Evolutionary conservation across 2,113 vertebrate species (phyloP), one percentile per base, ranked within the genome.

Genomic region (Chitala chitala): DNA sequence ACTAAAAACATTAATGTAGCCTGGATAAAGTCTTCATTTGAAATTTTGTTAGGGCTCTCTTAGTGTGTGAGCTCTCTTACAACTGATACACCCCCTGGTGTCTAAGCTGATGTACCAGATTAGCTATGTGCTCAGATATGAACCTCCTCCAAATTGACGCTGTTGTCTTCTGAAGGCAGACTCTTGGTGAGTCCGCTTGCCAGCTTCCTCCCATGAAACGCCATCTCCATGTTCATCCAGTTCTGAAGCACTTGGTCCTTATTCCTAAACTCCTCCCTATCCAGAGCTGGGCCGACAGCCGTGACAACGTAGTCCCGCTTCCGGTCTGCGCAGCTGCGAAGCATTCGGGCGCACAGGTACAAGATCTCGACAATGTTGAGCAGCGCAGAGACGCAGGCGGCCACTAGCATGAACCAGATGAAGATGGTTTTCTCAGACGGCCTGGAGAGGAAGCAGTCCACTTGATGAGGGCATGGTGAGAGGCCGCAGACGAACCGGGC

Each of bases 361-460:
- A 95, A 84, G 53, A 98, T 89, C 88, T 99, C 97, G 0, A 92
- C 82, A 78, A 98, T 54, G 76, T 94, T 94, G 79, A 98, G 90
- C n/a, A 92, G 59, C 12, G 98, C 87, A 0, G 97, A 99, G 7
- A 96, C 78, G 0, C 91, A 86, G n/a, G 96, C 95, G 50, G 96
- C 90, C 6, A 90, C 93, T 86, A 98, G 83, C 97, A 98, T 99
- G 86, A 98, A 99, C 88, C 97, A 89, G 82, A 98, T 97, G 88
- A 99, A 95, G 73, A 99, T 81, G 1, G 93, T 96, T 81, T 99
- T 98, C 87, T 99, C 97, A 0, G 96, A 98, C 31, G 97, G 96
- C 72, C 97, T 86, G 0, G 96, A 99, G 82, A 99, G 92, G 85
- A 96, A 98, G 82, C 96, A 99, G 88, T 98, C 96, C 81, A 98